Percentiles rank a stretch among this genome's conserved stretches.
Evolutionary conservation across 2,113 vertebrate species (phyloP).

Genomic region (Sterrhoptilus dennistouni): DNA sequence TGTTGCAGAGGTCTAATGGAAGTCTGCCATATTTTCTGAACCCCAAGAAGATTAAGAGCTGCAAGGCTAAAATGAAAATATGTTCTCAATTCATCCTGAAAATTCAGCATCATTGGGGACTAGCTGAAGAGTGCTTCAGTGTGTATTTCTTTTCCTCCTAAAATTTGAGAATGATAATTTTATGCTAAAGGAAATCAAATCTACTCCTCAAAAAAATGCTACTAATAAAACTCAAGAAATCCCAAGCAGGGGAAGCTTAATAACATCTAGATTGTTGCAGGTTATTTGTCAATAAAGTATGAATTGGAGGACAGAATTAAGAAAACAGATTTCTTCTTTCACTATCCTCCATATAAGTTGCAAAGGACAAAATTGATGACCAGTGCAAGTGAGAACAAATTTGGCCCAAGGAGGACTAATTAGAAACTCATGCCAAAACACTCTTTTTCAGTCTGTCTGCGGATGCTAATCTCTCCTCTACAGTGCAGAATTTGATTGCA

Average conservation of each 20-base stretch:
- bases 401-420: neutral
- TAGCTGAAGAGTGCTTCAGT: neutral
- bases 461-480: neutral
- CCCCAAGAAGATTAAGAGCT: neutral
- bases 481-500: neutral
- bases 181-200: neutral
- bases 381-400: neutral
- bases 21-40: neutral
- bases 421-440: neutral
- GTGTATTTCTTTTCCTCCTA: neutral
- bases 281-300: neutral
- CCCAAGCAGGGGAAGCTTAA: neutral
- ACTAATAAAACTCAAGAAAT: neutral
- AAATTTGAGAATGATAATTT: neutral
- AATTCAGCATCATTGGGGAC: neutral
- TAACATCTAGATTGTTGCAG: neutral
- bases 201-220: neutral
- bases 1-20: neutral
- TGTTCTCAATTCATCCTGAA: neutral
- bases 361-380: neutral
- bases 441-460: neutral
- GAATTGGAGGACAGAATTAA: neutral
- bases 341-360: neutral
- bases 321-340: neutral
- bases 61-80: constrained; percentile 17